Conservation (phyloP, 2,113 vertebrate species). For the Malurus cyaneus region DNA sequence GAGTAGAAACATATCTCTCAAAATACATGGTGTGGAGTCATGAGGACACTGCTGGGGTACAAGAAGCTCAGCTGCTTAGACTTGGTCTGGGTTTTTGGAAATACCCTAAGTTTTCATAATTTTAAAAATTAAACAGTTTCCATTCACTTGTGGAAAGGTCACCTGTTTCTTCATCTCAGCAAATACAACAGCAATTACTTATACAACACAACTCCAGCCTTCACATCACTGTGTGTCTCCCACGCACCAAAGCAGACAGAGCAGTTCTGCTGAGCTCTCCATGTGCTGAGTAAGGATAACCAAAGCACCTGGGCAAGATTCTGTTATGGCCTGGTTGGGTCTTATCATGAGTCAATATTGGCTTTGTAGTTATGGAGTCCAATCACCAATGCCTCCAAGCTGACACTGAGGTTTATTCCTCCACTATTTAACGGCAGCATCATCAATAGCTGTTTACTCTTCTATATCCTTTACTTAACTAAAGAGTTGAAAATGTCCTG, state of each 20-base stretch:
- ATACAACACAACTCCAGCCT: not conserved
- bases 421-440: not conserved
- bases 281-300: not conserved
- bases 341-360: not conserved
- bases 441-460: not conserved
- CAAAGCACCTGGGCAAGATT: not conserved
- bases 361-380: not conserved
- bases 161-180: not conserved
- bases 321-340: not conserved
- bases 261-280: not conserved
- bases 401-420: not conserved
- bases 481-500: not conserved
- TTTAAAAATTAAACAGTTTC: not conserved
- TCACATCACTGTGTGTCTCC: not conserved
- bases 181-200: not conserved
- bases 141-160: not conserved
- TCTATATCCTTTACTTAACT: not conserved
- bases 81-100: not conserved
- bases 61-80: not conserved
- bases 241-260: not conserved
- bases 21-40: not conserved
- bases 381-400: not conserved
- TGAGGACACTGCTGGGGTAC: not conserved
- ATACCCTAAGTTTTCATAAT: not conserved
- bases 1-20: not conserved